Evolutionary conservation across 2,888 invertebrate species (phyloP).

Genomic region (Plemyria rubiginata): DNA sequence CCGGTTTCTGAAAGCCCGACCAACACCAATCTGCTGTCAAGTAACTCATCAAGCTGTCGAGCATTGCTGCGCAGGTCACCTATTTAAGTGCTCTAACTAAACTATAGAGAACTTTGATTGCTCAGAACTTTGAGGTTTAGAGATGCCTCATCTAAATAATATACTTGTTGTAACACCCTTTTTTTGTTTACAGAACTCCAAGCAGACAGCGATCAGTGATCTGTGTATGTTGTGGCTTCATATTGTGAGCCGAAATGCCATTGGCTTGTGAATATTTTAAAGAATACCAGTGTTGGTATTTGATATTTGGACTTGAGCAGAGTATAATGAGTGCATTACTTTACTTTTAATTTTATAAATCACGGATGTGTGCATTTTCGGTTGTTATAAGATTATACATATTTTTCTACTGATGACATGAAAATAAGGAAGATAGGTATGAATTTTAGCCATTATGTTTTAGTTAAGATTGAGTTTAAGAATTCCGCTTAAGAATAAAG

Average conservation of each 20-base stretch:
- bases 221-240: conserved; percentile 71
- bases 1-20: no score
- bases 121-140: no score
- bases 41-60: no score
- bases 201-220: conserved; percentile 55
- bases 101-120: no score
- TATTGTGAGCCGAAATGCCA: conserved; percentile 66
- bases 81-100: no score
- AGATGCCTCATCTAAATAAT: no score
- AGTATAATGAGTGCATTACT: conserved; percentile 61
- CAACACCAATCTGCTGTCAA: no score
- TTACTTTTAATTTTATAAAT: conserved; percentile 69
- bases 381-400: conserved; percentile 77
- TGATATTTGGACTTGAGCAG: conserved; percentile 65
- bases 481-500: conserved; percentile 79
- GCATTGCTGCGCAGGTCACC: no score
- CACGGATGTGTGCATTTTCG: conserved; percentile 78
- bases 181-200: conserved; percentile 63
- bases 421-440: conserved; percentile 66
- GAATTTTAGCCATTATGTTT: conserved; percentile 74
- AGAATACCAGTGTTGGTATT: conserved; percentile 66
- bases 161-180: no score
- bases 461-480: conserved; percentile 75
- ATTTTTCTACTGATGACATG: conserved; percentile 78
- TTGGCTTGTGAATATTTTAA: conserved; percentile 75